Percentiles rank a stretch among this genome's conserved stretches.
Conservation (phyloP, 1,140 invertebrate species). For the Euborellia annulipes region DNA sequence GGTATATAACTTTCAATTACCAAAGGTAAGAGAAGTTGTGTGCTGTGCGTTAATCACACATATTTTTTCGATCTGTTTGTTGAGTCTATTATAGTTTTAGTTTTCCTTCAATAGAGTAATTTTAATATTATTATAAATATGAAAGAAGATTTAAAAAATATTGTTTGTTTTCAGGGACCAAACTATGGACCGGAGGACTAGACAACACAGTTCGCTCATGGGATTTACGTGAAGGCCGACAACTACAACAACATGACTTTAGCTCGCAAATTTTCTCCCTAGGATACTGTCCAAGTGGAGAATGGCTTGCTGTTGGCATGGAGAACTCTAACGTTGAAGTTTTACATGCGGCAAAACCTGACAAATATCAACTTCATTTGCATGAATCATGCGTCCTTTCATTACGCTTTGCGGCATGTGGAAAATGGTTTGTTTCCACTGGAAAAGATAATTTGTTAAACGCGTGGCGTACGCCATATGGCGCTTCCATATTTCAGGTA, state of each 20-base stretch:
- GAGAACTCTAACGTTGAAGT: conserved; percentile 93
- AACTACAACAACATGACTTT: conserved; percentile 81
- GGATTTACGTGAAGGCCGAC: conserved; percentile 80
- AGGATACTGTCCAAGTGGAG: conserved; percentile 92
- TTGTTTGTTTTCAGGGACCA: too few relatives aligned
- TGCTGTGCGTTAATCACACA: too few relatives aligned
- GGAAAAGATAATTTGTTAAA: conserved; percentile 98
- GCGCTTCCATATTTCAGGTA: conserved; percentile 96
- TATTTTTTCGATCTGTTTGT: too few relatives aligned
- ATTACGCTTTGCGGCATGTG: conserved; percentile 87
- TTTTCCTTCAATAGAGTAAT: too few relatives aligned
- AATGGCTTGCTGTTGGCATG: conserved; percentile 98
- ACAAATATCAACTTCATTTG: conserved; percentile 94
- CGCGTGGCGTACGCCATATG: conserved; percentile 96
- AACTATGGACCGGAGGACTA: conserved; percentile 91
- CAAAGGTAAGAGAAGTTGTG: too few relatives aligned
- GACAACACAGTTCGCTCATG: conserved; percentile 92
- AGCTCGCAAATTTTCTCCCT: conserved; percentile 81
- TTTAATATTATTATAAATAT: too few relatives aligned
- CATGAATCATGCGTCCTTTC: conserved; percentile 98
- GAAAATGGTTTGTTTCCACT: conserved; percentile 98
- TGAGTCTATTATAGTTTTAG: too few relatives aligned
- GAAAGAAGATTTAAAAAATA: too few relatives aligned
- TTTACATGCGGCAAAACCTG: conserved; percentile 81
- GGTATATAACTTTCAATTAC: too few relatives aligned